These are phyloP conservation scores for Electrona antarctica DNA, from an alignment of 2,113 vertebrate species.

Conservation along the genomic window DNA sequence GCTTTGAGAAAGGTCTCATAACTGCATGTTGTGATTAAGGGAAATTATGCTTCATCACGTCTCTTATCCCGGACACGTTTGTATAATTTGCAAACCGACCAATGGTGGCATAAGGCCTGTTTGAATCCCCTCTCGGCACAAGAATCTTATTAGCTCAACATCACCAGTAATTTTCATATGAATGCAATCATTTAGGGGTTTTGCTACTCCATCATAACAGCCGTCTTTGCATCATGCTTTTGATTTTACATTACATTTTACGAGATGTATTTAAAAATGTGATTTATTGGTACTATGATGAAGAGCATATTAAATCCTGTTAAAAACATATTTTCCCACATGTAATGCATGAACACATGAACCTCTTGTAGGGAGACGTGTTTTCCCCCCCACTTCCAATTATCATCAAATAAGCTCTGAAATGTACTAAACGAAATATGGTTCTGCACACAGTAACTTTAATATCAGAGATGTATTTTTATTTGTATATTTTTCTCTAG, in stretches of 20 bases:
- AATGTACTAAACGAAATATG: no score
- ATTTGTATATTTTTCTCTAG: neutral
- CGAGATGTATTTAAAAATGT: slow-evolving; percentile 17
- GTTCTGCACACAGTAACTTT: no score
- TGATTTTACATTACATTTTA: slow-evolving; percentile 15
- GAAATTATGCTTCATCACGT: slow-evolving; percentile 19
- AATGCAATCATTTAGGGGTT: slow-evolving; percentile 5
- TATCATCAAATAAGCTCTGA: no score
- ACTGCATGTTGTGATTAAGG: slow-evolving; percentile 7
- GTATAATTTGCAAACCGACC: slow-evolving; percentile 21
- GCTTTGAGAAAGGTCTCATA: neutral
- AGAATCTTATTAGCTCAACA: slow-evolving; percentile 5
- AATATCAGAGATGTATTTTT: no score
- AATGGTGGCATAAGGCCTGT: slow-evolving; percentile 10
- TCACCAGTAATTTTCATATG: slow-evolving; percentile 11
- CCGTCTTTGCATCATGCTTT: slow-evolving; percentile 5
- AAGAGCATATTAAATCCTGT: slow-evolving; percentile 45
- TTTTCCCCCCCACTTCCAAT: no score
- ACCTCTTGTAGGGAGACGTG: slow-evolving; percentile 10
- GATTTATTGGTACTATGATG: slow-evolving; percentile 30
- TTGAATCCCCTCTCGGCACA: slow-evolving; percentile 12
- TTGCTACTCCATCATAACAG: slow-evolving; percentile 21
- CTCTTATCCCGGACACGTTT: slow-evolving; percentile 18
- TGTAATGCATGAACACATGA: slow-evolving; percentile 17
- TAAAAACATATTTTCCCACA: slow-evolving; percentile 55